Evolutionary conservation across 2,797 vertebrate species (phyloP).

Genomic region (Falco berigora): DNA sequence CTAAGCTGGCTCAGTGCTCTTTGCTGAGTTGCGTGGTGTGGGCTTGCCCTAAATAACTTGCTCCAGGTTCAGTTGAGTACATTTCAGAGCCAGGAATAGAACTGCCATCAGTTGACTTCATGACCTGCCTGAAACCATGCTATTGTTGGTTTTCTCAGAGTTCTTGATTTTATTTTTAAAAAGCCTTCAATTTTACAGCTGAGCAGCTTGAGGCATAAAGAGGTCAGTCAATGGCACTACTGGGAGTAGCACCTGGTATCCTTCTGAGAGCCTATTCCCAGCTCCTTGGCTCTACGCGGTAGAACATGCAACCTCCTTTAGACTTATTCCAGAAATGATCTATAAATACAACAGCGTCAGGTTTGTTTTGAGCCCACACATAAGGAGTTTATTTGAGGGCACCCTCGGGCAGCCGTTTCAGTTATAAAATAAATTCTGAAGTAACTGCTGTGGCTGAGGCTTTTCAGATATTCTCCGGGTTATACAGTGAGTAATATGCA

Average conservation of each 20-base stretch:
- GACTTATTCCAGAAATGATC: slow-evolving; percentile 29
- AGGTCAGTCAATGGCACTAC: slow-evolving; percentile 1
- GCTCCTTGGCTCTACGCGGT: neutral
- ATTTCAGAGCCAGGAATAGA: slow-evolving; percentile 28
- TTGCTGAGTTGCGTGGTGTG: neutral
- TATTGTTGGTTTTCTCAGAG: slow-evolving; percentile 22
- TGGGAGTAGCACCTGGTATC: slow-evolving; percentile 5
- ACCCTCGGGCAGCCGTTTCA: slow-evolving; percentile 35
- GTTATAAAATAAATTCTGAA: slow-evolving; percentile 40
- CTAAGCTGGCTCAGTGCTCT: neutral
- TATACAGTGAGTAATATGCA: neutral
- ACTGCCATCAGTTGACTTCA: slow-evolving; percentile 20
- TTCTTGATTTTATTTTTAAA: slow-evolving; percentile 49
- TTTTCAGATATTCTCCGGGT: neutral
- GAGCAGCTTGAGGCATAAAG: slow-evolving; percentile 19
- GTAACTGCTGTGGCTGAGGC: neutral
- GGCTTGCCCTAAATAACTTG: slow-evolving; percentile 1
- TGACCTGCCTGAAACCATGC: slow-evolving; percentile 24
- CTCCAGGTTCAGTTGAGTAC: slow-evolving; percentile 13
- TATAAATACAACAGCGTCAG: slow-evolving; percentile 31
- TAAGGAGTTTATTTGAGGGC: slow-evolving; percentile 46
- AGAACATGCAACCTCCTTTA: neutral
- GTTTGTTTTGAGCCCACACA: slow-evolving; percentile 24
- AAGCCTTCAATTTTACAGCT: slow-evolving; percentile 37
- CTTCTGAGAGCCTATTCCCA: slow-evolving; percentile 20